phyloP scores from a whole-genome alignment of 35 echinoderm and acorn worm genomes.

The Diadema setosum region DNA sequence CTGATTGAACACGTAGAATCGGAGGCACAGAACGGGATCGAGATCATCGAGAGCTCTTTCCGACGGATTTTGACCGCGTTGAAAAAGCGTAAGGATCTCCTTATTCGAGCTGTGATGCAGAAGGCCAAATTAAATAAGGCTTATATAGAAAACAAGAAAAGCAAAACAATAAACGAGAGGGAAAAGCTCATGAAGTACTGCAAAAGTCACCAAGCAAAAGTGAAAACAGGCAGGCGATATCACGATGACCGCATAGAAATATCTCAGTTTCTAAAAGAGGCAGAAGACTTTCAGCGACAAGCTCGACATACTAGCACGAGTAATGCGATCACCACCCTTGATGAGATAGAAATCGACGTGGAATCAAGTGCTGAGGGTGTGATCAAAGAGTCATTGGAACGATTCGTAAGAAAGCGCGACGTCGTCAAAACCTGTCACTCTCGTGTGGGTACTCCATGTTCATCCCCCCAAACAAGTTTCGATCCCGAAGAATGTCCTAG shows the following conservation, averaged over 20 bases:
- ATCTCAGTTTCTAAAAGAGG: not conserved
- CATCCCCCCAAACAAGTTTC: not conserved
- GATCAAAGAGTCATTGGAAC: not conserved
- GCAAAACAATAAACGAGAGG: not conserved
- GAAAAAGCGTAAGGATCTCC: not conserved
- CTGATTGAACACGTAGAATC: not conserved
- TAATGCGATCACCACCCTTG: not conserved
- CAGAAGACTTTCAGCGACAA: not conserved
- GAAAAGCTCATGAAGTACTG: not conserved
- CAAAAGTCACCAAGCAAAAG: not conserved
- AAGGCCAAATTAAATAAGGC: not conserved
- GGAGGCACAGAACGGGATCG: not conserved
- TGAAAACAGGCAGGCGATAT: not conserved
- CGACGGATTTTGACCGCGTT: not conserved
- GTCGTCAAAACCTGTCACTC: not conserved
- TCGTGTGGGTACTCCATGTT: not conserved
- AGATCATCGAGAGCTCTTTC: not conserved
- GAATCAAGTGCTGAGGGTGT: not conserved
- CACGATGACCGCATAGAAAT: not conserved
- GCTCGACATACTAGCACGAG: not conserved
- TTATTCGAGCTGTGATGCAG: not conserved
- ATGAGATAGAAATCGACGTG: not conserved
- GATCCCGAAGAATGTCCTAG: not conserved
- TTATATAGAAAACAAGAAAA: not conserved
- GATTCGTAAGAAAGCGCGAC: not conserved